Evolutionary conservation across 2,113 vertebrate species (phyloP), one percentile per base, ranked within the genome.

Genomic region (Dasyprocta punctata): DNA sequence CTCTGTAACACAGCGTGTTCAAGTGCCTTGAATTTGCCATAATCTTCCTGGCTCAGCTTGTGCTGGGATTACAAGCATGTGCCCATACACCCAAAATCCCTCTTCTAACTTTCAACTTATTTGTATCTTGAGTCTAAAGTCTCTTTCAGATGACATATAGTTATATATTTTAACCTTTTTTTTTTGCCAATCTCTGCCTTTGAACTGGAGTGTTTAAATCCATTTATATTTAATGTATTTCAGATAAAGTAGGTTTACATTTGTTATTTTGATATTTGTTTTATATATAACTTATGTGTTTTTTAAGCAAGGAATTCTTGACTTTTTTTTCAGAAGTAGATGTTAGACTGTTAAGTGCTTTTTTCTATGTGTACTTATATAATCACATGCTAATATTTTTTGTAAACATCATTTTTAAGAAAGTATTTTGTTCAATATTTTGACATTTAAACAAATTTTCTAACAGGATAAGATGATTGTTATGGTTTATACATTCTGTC

Each of bases 381-480:
- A 92, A 92, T n/a, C 17, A 58, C 10, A 83, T 26, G 12, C 63
- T 90, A 89, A 58, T 61, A 92, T 60, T 82, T 96, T 75, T 67
- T 58, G 69, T 87, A 90, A 86, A 63, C 10, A 87, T 63, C 6
- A 3, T 96, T 88, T 90, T 78, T 41, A 93, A 84, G 0, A 58
- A 36, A 75, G 78, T 86, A 89, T 58, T 92, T 89, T 69, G 75
- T 78, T 96, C 41, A 52, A 36, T 73, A 91, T 89, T 94, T 69
- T 44, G 28, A 93, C 92, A 12, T 44, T 30, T 81, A 10, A 36
- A 52, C 61, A 8, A 58, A 60, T 38, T 44, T 13, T 84, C 24
- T 56, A 63, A 0, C 41, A 73, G 52, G n/a, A 41, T 88, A 84
- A 83, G 41, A 84, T 94, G 71, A n/a, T n/a, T n/a, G n/a, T n/a